Base-by-base conservation (phyloP, 2,888 invertebrate genomes). In the Campaea margaritaria region DNA sequence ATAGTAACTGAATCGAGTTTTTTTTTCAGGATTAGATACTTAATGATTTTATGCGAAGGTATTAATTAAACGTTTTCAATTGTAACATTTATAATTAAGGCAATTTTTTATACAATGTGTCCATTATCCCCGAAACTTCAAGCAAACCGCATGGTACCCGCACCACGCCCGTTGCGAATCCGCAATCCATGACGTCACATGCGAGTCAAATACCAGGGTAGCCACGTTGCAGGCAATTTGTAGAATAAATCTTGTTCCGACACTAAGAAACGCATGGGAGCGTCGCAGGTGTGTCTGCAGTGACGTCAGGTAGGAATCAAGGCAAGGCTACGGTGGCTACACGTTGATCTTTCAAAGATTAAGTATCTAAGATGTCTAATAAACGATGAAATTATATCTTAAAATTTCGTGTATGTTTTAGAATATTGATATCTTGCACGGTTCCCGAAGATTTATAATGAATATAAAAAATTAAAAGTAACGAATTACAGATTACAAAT, bases 141-240 rank as follows among this genome's bases (percentile, higher is more conserved):
- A 12, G 10, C 11, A 36, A n/a, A 36, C 12, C 36, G 36, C 36
- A 39, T 13, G 14, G 39, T n/a, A 1, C 39, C 39, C 50, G 55
- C 50, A 61, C 39, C 44, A 44, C 58, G 50, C 58, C 41, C 55
- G 61, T 53, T 45, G 38, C 38, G 64, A 54, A 48, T 45, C 55
- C 54, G 59, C 62, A 47, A 47, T 52, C 52, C 27, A 48, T 67
- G 67, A 62, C 64, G 64, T 67, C 67, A 64, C 53, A 47, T 50
- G 27, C 38, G 47, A 53, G 46, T 44, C 59, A 54, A 62, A 45
- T 50, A 42, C 45, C 31, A 44, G 38, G 55, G 55, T 55, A 45
- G 16, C 60, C 46, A 39, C 31, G 28, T 15, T 38, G 12, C 36
- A 10, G 36, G 28, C 13, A 21, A 44, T 50, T 50, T 38, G 5